Percentiles rank a stretch among this genome's conserved stretches.
Conservation (phyloP, 2,888 invertebrate species). For the Acanthopleura granulata region DNA sequence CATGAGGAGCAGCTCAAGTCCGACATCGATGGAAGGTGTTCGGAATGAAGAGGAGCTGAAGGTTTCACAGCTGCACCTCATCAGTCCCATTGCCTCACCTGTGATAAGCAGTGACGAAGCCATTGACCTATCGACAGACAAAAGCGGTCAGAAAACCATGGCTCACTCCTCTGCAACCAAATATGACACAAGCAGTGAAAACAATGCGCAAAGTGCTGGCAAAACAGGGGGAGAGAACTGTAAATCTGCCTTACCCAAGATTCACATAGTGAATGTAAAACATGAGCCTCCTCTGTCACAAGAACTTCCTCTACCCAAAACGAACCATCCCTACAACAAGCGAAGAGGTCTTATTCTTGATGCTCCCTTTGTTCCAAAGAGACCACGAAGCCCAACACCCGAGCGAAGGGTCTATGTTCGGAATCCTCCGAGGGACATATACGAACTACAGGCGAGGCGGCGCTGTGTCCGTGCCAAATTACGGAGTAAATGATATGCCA, state of each 20-base stretch:
- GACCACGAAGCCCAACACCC: constrained; percentile 55
- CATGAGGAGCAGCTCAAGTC: not conserved
- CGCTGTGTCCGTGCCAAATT: constrained; percentile 55
- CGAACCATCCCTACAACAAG: constrained; percentile 57
- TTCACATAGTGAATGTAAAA: constrained; percentile 53
- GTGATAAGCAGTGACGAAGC: constrained; percentile 41
- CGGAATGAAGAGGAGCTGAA: not conserved
- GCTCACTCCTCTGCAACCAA: constrained; percentile 14
- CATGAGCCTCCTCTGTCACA: constrained; percentile 43
- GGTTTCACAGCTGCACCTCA: not conserved
- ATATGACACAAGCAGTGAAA: not conserved
- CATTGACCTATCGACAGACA: constrained; percentile 56
- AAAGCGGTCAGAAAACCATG: constrained; percentile 15
- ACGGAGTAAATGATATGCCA: constrained; percentile 49
- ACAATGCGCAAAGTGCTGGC: too few relatives aligned
- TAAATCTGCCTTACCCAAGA: constrained; percentile 38
- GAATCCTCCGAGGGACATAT: constrained; percentile 53
- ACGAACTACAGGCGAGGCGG: constrained; percentile 56
- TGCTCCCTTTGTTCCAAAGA: constrained; percentile 59
- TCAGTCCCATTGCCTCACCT: not conserved
- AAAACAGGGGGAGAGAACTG: too few relatives aligned
- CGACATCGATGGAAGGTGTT: not conserved
- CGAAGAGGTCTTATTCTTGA: constrained; percentile 63
- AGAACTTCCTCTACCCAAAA: constrained; percentile 49
- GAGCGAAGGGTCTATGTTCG: constrained; percentile 55